Percentiles rank a stretch among this genome's conserved stretches.
Evolutionary conservation across 2,888 invertebrate species (phyloP).

Genomic region (Drosophila neotestacea): DNA sequence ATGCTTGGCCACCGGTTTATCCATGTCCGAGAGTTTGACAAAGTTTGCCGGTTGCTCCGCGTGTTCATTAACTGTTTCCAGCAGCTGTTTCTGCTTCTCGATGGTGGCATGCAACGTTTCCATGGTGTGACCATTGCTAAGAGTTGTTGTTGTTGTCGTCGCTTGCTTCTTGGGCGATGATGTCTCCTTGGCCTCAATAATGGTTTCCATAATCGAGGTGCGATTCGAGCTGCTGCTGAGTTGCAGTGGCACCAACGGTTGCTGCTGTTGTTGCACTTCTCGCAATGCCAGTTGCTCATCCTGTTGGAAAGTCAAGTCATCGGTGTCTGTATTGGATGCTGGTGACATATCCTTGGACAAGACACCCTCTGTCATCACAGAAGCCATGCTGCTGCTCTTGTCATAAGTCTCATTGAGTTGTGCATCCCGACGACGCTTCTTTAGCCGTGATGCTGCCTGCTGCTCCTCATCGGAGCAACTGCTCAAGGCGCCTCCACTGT

Average conservation of each 20-base stretch:
- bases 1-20: slow-evolving; percentile 87
- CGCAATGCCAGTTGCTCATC: slow-evolving; percentile 82
- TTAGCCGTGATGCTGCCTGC: slow-evolving; percentile 59
- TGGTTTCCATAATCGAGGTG: slow-evolving; percentile 85
- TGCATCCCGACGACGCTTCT: slow-evolving; percentile 83
- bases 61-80: slow-evolving; percentile 85
- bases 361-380: slow-evolving; percentile 83
- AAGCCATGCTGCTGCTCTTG: slow-evolving; percentile 85
- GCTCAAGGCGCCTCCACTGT: slow-evolving; percentile 81
- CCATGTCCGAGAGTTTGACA: slow-evolving; percentile 92
- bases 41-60: slow-evolving; percentile 85
- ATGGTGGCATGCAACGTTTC: slow-evolving; percentile 83
- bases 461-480: slow-evolving; percentile 76
- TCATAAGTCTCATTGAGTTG: slow-evolving; percentile 85
- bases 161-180: slow-evolving; percentile 83
- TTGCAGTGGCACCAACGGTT: slow-evolving; percentile 43
- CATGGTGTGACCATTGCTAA: slow-evolving; percentile 79
- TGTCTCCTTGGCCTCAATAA: slow-evolving; percentile 85
- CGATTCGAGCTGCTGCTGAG: slow-evolving; percentile 77
- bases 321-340: slow-evolving; percentile 84
- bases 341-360: slow-evolving; percentile 85
- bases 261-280: slow-evolving; percentile 62
- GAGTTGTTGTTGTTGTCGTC: slow-evolving; percentile 11
- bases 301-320: slow-evolving; percentile 85
- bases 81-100: slow-evolving; percentile 84